phyloP scores from a whole-genome alignment of 1,140 invertebrate genomes.

The Drosophila teissieri region DNA sequence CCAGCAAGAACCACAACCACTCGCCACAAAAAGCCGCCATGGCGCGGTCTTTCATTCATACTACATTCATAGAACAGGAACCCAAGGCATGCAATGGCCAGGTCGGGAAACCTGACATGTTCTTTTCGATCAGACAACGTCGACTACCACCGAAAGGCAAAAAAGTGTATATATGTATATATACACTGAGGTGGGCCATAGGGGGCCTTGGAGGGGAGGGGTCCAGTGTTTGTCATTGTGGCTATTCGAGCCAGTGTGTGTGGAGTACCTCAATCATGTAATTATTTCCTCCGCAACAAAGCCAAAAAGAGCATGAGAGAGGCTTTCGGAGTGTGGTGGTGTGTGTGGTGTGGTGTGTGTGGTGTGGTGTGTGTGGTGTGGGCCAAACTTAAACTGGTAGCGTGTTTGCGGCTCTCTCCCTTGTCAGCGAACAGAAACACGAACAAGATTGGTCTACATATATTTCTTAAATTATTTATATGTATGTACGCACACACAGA shows the following conservation, averaged over 20 bases:
- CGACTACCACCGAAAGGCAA: slow-evolving; percentile 47
- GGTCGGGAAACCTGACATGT: slow-evolving; percentile 68
- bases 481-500: slow-evolving; percentile 8
- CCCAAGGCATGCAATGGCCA: slow-evolving; percentile 73
- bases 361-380: slow-evolving; percentile 7
- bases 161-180: slow-evolving; percentile 6
- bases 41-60: slow-evolving; percentile 48
- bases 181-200: not conserved
- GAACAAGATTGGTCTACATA: slow-evolving; percentile 44
- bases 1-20: slow-evolving; percentile 60
- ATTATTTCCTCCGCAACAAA: slow-evolving; percentile 81
- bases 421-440: slow-evolving; percentile 45
- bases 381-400: slow-evolving; percentile 49
- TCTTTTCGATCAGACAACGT: slow-evolving; percentile 78
- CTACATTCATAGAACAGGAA: slow-evolving; percentile 8
- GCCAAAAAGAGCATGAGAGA: slow-evolving; percentile 25
- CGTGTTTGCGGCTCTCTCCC: slow-evolving; percentile 52
- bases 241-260: slow-evolving; percentile 46
- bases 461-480: slow-evolving; percentile 50
- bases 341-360: not conserved
- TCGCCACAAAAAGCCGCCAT: slow-evolving; percentile 72
- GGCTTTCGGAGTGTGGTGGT: slow-evolving; percentile 3
- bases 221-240: slow-evolving; percentile 51
- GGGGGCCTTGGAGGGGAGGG: not conserved
- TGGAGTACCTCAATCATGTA: slow-evolving; percentile 83